Evolutionary conservation across 2,797 vertebrate species (phyloP).

Genomic region (Dipus sagitta): DNA sequence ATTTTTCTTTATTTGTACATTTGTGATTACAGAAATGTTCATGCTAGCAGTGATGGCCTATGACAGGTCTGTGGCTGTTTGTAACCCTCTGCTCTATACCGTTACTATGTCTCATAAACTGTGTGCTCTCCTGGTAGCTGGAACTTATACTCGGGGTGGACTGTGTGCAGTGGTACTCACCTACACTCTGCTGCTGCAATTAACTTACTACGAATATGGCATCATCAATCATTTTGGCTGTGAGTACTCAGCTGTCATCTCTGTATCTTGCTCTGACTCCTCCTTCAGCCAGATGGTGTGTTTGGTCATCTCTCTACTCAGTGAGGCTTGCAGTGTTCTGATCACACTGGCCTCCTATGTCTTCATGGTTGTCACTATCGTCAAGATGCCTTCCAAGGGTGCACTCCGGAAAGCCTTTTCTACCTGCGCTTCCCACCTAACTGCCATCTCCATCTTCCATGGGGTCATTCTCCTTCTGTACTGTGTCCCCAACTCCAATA

Average conservation of each 20-base stretch:
- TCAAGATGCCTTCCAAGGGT: not conserved
- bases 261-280: not conserved
- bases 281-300: not conserved
- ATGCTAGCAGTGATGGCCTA: slow-evolving; percentile 68
- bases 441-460: slow-evolving; percentile 6
- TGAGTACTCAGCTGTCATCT: slow-evolving; percentile 58
- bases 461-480: slow-evolving; percentile 57
- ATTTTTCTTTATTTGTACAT: slow-evolving; percentile 16
- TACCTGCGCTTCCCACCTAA: too few relatives aligned
- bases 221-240: slow-evolving; percentile 67
- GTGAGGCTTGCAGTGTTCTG: not conserved
- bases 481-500: slow-evolving; percentile 49
- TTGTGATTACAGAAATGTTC: slow-evolving; percentile 65
- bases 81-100: slow-evolving; percentile 56
- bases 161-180: slow-evolving; percentile 45
- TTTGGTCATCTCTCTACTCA: not conserved
- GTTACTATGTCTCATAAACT: slow-evolving; percentile 42
- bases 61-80: slow-evolving; percentile 55
- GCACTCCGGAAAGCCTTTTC: too few relatives aligned
- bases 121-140: slow-evolving; percentile 36
- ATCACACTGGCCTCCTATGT: too few relatives aligned
- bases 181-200: not conserved
- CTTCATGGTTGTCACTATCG: too few relatives aligned
- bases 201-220: slow-evolving; percentile 49
- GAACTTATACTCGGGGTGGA: slow-evolving; percentile 8